Conservation (phyloP, 2,113 vertebrate genomes). For the Arenaria interpres region DNA sequence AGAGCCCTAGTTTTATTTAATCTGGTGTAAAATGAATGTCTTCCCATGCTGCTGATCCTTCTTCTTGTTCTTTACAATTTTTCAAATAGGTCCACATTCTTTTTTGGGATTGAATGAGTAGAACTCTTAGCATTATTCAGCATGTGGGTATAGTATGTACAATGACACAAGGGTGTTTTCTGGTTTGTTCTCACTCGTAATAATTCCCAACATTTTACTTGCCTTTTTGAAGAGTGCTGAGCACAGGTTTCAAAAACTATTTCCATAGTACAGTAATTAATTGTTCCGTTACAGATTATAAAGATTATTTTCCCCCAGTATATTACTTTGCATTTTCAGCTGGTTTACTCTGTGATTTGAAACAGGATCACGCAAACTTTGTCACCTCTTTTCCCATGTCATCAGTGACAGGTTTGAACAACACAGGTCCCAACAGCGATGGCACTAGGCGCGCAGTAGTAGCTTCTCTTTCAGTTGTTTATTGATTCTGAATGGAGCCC, state of each 20-base stretch:
- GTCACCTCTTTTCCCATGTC: not conserved
- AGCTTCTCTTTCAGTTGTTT: not conserved
- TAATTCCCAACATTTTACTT: not conserved
- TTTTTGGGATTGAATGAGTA: not conserved
- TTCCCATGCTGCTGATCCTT: not conserved
- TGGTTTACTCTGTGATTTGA: not conserved
- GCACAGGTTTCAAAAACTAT: not conserved
- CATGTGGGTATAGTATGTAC: not conserved
- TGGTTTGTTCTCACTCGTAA: not conserved
- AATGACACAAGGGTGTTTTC: not conserved
- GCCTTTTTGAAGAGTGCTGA: not conserved
- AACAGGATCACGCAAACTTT: not conserved
- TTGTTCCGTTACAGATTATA: not conserved
- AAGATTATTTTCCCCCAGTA: not conserved
- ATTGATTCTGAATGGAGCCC: not conserved
- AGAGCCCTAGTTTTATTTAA: not conserved
- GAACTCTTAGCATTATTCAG: not conserved
- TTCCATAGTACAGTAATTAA: not conserved
- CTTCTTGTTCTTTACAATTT: not conserved
- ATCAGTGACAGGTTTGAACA: not conserved
- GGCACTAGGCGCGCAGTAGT: rapidly evolving
- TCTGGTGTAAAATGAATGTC: not conserved
- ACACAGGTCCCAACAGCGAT: not conserved
- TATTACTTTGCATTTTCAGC: not conserved
- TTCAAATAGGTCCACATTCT: not conserved